phyloP scores from a whole-genome alignment of 1,140 invertebrate genomes.

The Manduca sexta region DNA sequence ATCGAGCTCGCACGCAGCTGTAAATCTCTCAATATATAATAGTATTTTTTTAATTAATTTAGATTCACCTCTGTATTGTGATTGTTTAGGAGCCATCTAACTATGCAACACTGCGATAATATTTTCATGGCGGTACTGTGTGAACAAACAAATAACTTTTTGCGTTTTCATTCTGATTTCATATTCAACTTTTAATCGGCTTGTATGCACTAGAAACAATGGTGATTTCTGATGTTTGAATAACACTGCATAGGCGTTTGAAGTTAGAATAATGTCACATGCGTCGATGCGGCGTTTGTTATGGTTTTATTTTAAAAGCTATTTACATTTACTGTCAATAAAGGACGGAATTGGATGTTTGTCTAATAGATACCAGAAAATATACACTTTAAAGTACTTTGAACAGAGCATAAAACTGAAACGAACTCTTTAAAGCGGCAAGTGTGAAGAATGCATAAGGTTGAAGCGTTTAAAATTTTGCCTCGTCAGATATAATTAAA shows the following conservation, averaged over 20 bases:
- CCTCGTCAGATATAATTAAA: constrained; percentile 44
- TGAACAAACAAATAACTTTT: constrained; percentile 5
- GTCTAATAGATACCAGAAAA: not conserved
- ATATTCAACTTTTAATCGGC: constrained; percentile 25
- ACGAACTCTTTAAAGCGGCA: constrained; percentile 20
- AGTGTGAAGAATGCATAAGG: constrained; percentile 31
- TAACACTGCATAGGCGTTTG: constrained; percentile 1
- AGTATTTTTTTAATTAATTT: not conserved
- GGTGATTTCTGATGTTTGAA: constrained; percentile 7
- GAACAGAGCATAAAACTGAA: constrained; percentile 20
- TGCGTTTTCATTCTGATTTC: constrained; percentile 15
- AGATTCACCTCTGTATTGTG: no score
- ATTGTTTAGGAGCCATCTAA: no score
- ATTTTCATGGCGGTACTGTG: not conserved
- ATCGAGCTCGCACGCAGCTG: not conserved
- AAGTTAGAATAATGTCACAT: not conserved
- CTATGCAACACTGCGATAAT: not conserved
- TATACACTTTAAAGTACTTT: constrained; percentile 15
- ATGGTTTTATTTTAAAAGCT: not conserved
- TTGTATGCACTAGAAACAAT: constrained; percentile 16
- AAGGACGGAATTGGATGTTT: not conserved
- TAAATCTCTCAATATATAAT: no score
- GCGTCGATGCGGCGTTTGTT: no score
- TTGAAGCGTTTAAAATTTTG: constrained; percentile 30
- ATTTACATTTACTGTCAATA: not conserved